Evolutionary conservation across 2,797 vertebrate species (phyloP), one percentile per base, ranked within the genome.

Genomic region (Bucorvus abyssinicus): DNA sequence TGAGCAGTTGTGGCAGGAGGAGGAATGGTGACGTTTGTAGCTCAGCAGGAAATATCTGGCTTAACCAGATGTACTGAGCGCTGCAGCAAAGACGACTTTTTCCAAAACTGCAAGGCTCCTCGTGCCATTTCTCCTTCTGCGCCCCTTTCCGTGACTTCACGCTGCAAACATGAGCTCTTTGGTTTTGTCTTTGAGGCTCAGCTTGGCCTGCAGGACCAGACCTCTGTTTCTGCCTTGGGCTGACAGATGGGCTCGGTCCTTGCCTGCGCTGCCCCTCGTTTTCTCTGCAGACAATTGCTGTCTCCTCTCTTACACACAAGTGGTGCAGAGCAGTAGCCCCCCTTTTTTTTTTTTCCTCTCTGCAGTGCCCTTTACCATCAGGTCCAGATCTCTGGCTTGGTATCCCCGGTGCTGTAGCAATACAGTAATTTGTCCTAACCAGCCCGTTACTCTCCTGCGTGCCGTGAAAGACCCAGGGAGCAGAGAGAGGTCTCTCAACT

Each of bases 11-110:
- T 91, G 85, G 96, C 90, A 86, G 90, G 94, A 94, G 91, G 22
- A 87, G 79, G 76, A 87, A 81, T 1, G 14, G 93, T 96, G 95
- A 95, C 91, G 76, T 89, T 93, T 53, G 91, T 92, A 83, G 87
- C 95, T 60, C 95, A 94, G 95, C 91, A 93, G 95, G 95, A 87
- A 85, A 67, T 11, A 77, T 92, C 92, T 96, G 96, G 91, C 90
- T 87, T 8, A 23, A 71, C 71, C 93, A 86, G 92, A 84, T 6
- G 75, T 76, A 45, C 87, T 40, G 71, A 27, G 47, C 0, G 3
- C 84, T 9, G 74, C 83, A 69, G 76, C 7, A 12, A 61, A 55
- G 34, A 24, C 0, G 21, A 32, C 68, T 87, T 74, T 81, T 79
- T 82, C 79, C 53, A 38, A 15, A 63, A 10, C 93, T 89, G 55